A percentile compares a stretch with the other conserved stretches of the same genome.
phyloP scores from a whole-genome alignment of 1,140 invertebrate genomes.

The Neodiprion fabricii region DNA sequence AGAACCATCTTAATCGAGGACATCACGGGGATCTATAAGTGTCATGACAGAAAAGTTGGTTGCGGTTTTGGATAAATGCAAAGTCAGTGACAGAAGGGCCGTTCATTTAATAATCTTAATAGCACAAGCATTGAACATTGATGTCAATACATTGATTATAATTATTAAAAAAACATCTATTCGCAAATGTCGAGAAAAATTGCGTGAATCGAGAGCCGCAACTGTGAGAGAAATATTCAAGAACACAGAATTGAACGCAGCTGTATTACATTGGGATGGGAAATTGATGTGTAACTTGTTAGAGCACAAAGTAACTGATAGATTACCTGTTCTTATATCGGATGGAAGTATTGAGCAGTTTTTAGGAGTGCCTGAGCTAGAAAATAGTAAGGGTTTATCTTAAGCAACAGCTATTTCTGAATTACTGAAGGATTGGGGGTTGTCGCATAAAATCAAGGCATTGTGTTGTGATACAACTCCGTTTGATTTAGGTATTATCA shows the following conservation, averaged over 20 bases:
- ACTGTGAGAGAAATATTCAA: conserved; percentile 32
- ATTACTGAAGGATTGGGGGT: too few species aligned
- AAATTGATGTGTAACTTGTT: conserved; percentile 30
- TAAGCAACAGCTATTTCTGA: too few species aligned
- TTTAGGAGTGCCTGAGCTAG: too few species aligned
- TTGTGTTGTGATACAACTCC: not conserved
- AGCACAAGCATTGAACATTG: conserved; percentile 24
- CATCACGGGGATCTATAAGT: conserved; percentile 12
- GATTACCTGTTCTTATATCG: too few species aligned
- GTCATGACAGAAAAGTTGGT: conserved; percentile 25
- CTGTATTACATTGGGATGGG: conserved; percentile 33
- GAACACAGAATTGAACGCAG: conserved; percentile 19
- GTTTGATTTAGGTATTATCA: not conserved
- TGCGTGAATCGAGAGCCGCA: conserved; percentile 26
- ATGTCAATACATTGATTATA: conserved; percentile 14
- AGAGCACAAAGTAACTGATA: not conserved
- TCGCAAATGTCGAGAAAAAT: conserved; percentile 22
- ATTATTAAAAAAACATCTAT: conserved; percentile 32
- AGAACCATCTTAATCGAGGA: conserved; percentile 22
- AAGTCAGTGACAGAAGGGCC: conserved; percentile 29
- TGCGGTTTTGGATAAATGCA: conserved; percentile 29
- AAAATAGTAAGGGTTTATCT: too few species aligned
- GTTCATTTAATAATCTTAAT: conserved; percentile 24
- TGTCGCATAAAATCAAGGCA: not conserved
- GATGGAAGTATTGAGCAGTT: too few species aligned